Evolutionary conservation across 1,140 invertebrate genomes (phyloP), one percentile per base, ranked within the genome.

Genomic region (Leptinotarsa undecemlineata): DNA sequence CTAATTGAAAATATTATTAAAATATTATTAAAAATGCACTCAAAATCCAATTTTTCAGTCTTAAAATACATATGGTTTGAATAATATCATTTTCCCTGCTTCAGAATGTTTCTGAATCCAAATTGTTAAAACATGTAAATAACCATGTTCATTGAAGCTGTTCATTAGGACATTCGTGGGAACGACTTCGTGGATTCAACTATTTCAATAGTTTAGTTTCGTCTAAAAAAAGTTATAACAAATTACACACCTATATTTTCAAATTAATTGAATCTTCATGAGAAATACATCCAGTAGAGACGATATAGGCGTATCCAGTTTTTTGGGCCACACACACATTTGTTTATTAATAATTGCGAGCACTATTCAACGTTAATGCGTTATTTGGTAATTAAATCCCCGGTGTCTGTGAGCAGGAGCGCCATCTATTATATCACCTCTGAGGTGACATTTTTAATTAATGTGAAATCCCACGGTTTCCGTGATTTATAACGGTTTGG

Each of bases 401-500:
- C 19, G 68, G 68, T 21, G 20, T 26, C 68, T 69, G 21, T 69
- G 48, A 48, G 42, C 20, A 20, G n/a, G 19, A 69, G 33, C 68
- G 68, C 68, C 68, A 69, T 69, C 68, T 69, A 69, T 48, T 17
- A 48, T 42, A n/a, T 47, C 6, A 21, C 42, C 48, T 69, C 47
- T n/a, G 42, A 48, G 20, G 68, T 69, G 68, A 69, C 68, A 69
- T 48, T 69, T 48, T n/a, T 48, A 69, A 69, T 69, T 69, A 69
- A 69, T 69, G 21, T 51, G 48, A 48, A 69, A 51, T 19, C 68
- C 68, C 48, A 69, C 68, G 26, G 48, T 20, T 69, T 69, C 48
- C 48, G 48, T 48, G 68, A 69, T 69, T 69, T 69, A 69, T 69
- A 69, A 20, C n/a, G 33, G 21, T 42, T 17, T 48, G 20, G 68